A percentile compares a stretch with the other conserved stretches of the same genome.
Conservation (phyloP, 1,140 invertebrate genomes). For the Potamilus streckersoni region DNA sequence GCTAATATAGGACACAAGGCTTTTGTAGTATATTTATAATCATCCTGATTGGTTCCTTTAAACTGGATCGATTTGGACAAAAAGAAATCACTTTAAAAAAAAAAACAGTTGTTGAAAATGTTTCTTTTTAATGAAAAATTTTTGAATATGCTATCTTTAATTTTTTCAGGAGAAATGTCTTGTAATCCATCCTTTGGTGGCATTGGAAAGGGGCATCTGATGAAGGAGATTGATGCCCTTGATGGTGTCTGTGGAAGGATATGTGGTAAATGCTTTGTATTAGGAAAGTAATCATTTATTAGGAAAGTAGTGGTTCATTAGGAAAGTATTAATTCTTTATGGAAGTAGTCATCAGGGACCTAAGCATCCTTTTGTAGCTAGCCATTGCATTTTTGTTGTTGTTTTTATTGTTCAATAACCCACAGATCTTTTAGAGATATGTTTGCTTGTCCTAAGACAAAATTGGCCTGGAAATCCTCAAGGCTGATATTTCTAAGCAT, state of each 20-base stretch:
- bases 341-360: too few species aligned
- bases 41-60: background rate
- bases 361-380: too few species aligned
- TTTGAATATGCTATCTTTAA: background rate
- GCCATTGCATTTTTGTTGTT: too few species aligned
- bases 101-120: background rate
- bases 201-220: constrained; percentile 94
- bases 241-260: constrained; percentile 89
- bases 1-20: background rate
- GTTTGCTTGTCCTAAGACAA: too few species aligned
- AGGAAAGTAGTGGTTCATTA: too few species aligned
- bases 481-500: too few species aligned
- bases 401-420: too few species aligned
- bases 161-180: constrained; percentile 88
- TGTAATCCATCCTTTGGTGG: constrained; percentile 97
- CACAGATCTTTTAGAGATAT: too few species aligned
- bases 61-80: background rate
- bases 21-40: background rate
- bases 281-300: too few species aligned
- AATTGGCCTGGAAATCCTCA: too few species aligned
- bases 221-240: constrained; percentile 91
- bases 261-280: constrained; percentile 77
- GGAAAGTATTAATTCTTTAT: too few species aligned
- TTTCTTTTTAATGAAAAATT: background rate
- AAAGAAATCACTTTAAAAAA: background rate